Base-by-base conservation (phyloP, 1,140 invertebrate genomes). In the Heliconius nattereri region DNA sequence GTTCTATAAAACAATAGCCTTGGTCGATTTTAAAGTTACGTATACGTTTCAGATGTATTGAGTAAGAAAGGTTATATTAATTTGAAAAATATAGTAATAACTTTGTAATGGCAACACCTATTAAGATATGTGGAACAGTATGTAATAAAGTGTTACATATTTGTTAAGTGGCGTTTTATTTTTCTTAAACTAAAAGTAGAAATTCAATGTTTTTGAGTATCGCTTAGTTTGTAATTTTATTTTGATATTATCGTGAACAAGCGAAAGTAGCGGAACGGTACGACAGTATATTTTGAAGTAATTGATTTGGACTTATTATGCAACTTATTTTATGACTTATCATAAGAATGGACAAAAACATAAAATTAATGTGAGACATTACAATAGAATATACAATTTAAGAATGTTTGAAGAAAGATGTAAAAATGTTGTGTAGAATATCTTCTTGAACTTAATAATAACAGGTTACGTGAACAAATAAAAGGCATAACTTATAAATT, bases 111-210 rank as follows among this genome's bases (percentile, higher is more conserved):
- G 74, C 80, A 77, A 70, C 60, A 26, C 75, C 77, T 82, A 79
- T 88, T 85, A 82, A 23, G 23, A 16, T 85, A 85, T 87, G 83
- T 89, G 89, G 83, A 85, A 84, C 85, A 85, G 86, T 85, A 79
- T 90, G 85, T 91, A 92, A 85, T 91, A 91, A 90, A 91, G 81
- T 87, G 85, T 89, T 92, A 89, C 85, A 87, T 89, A 88, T 87
- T 89, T 88, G 60, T 75, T 75, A 75, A 70, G 57, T 57, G 66
- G 81, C 83, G 82, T 84, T 85, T 84, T 79, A 74, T 81, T 81
- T 70, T 75, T 29, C 32, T 75, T 66, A 29, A 52, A 8, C 5
- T 20, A 52, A 20, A 52, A 52, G 7, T 45, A 0, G 13, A 45
- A 40, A 45, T 16, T 16, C 13, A 45, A 45, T 5, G 40, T 13